A percentile compares a stretch with the other conserved stretches of the same genome.
Evolutionary conservation across 2,113 vertebrate genomes (phyloP).

Genomic region (Semnornis frantzii): DNA sequence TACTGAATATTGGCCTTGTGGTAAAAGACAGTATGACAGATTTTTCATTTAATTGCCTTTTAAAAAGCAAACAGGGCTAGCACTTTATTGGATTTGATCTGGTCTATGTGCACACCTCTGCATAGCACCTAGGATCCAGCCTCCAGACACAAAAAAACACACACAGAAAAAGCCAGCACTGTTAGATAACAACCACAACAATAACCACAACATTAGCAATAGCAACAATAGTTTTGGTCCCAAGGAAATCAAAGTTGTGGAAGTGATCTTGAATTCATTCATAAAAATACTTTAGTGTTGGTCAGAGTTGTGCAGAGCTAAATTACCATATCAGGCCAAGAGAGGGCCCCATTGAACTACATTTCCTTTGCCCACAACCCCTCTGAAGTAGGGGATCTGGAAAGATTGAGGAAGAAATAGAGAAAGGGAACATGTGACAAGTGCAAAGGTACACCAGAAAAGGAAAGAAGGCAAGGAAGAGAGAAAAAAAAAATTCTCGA

Average conservation of each 20-base stretch:
- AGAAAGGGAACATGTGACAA: background rate
- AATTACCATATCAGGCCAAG: constrained; percentile 15
- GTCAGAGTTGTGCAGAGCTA: background rate
- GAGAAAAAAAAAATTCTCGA: background rate
- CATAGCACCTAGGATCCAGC: background rate
- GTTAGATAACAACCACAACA: background rate
- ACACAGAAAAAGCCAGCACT: background rate
- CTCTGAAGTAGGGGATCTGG: background rate
- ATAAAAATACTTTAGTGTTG: background rate
- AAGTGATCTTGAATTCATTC: constrained; percentile 19
- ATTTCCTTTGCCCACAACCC: background rate
- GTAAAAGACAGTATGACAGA: background rate
- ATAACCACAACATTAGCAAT: background rate
- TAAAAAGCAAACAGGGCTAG: background rate
- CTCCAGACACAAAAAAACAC: background rate
- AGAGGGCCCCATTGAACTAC: constrained; percentile 67
- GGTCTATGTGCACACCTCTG: background rate
- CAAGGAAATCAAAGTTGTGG: background rate
- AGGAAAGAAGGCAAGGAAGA: background rate
- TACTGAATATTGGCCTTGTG: background rate
- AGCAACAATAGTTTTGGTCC: background rate
- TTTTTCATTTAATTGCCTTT: background rate
- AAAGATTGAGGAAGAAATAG: background rate
- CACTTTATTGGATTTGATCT: background rate
- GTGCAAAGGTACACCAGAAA: background rate